Base-by-base conservation (phyloP, 2,888 invertebrate genomes). In the Drosophila sordidapex region DNA sequence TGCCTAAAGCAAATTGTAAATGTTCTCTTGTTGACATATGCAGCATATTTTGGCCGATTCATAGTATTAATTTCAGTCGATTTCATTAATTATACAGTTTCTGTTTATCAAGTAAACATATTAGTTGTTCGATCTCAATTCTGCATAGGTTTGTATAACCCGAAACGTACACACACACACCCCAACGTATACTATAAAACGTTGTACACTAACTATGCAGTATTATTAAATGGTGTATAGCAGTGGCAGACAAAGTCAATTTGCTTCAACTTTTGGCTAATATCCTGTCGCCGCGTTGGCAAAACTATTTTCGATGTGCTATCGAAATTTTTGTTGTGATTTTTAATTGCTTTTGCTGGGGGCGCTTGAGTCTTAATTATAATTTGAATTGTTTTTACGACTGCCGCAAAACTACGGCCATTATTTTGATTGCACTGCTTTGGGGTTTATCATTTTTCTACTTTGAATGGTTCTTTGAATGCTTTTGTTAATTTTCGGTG, bases 341-440 rank as follows among this genome's bases (percentile, higher is more conserved):
- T 87, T 79, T 81, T 88, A 85, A 87, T 85, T 85, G 85, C 74
- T 80, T 85, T 88, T 73, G 74, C 87, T 81, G 70, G 63, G 70
- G 81, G 81, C 76, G 69, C 67, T 81, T 58, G 71, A 64, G 74
- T 71, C 85, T 87, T 87, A 85, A 84, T 87, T 84, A 84, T 84
- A 85, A 81, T 82, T 85, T 81, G 70, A 79, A 85, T 85, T 87
- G 83, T 76, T 85, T 84, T 81, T 84, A 76, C 74, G 70, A 80
- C 67, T 74, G 70, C 80, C 77, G 51, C 74, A 71, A 70, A 77
- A 79, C 74, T 74, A 73, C 56, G 60, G 77, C 77, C 85, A 79
- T 86, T 85, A 85, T 81, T 81, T 83, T 85, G 85, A 85, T 82
- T 82, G 83, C 69, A 73, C 75, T 70, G 71, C 67, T 61, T 35